Evolutionary conservation across 2,888 invertebrate species (phyloP), one percentile per base, ranked within the genome.

Genomic region (Cyclophora punctaria): DNA sequence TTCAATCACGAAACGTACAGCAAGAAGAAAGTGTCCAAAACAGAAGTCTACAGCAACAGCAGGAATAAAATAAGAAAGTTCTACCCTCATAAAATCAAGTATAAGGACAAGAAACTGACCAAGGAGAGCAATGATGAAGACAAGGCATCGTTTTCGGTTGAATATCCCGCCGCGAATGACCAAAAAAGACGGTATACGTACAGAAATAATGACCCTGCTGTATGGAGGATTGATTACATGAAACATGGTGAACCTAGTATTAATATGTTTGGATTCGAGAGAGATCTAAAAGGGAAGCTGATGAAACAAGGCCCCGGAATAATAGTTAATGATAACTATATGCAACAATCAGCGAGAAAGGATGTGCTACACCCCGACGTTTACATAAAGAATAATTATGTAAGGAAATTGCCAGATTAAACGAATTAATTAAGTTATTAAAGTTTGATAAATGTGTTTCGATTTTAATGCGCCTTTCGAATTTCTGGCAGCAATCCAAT

Each of bases 41-140:
- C 71, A 0, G 48, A 73, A 0, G 47, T 75, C 0, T 78, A 70
- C 60, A 20, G 20, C 20, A 69, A 50, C 42, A 71, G 74, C 0
- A 62, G 76, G n/a, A 86, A 80, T 63, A 83, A 82, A 50, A 64
- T 84, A 0, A 63, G 78, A 3, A 86, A 84, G 45, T 87, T 82
- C 56, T 87, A 83, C 46, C 87, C 87, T 1, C 86, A 85, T 62
- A 87, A 85, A 55, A 71, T 81, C n/a, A 86, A 86, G 50, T 78
- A 83, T 48, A 83, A 78, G 42, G 83, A 83, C 44, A 67, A 63
- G 48, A 58, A 56, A 2, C 4, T 37, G 4, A 50, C 35, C 0
- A 67, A 61, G 35, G 69, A 63, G 6, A 71, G 69, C 41, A 63
- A 53, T 0, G 77, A 80, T 41, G 79, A 72, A 0, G 85, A 83